Percentiles rank a stretch among this genome's conserved stretches.
Evolutionary conservation across 2,888 invertebrate species (phyloP).

Genomic region (Iselma pallidipennis): DNA sequence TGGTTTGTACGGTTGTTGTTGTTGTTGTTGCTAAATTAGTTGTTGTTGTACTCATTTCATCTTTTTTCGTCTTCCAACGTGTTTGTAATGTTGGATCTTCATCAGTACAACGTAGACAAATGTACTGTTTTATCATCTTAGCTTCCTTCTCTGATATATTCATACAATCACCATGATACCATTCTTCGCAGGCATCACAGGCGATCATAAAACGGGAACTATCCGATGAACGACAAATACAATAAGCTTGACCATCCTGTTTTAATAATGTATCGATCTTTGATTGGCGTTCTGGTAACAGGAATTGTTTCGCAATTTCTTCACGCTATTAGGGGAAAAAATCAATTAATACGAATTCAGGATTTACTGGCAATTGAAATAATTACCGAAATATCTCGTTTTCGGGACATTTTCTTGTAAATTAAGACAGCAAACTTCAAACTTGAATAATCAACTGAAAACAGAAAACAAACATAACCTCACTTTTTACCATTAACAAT

Average conservation of each 20-base stretch:
- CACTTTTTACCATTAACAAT: too few relatives aligned
- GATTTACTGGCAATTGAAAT: background rate
- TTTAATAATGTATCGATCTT: constrained; percentile 86
- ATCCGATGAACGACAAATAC: constrained; percentile 92
- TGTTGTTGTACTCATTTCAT: constrained; percentile 36
- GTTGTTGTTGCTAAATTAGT: background rate
- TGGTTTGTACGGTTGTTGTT: too few relatives aligned
- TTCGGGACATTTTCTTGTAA: constrained; percentile 35
- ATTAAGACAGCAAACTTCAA: too few relatives aligned
- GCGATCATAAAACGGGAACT: constrained; percentile 97
- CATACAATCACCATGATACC: constrained; percentile 99
- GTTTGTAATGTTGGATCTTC: constrained; percentile 80
- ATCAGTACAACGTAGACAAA: constrained; percentile 82
- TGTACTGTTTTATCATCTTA: constrained; percentile 91
- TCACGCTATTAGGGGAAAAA: constrained; percentile 66
- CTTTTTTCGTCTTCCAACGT: constrained; percentile 52
- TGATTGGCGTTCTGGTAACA: constrained; percentile 86
- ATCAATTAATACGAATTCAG: background rate
- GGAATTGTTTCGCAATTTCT: constrained; percentile 87
- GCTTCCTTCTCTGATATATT: constrained; percentile 93
- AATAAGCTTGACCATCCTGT: constrained; percentile 91
- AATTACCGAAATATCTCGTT: constrained; percentile 44
- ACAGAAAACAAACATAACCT: background rate
- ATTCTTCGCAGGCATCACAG: constrained; percentile 97
- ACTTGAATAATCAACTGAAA: too few relatives aligned